phyloP scores from a whole-genome alignment of 2,113 vertebrate species.

The Butorides virescens region DNA sequence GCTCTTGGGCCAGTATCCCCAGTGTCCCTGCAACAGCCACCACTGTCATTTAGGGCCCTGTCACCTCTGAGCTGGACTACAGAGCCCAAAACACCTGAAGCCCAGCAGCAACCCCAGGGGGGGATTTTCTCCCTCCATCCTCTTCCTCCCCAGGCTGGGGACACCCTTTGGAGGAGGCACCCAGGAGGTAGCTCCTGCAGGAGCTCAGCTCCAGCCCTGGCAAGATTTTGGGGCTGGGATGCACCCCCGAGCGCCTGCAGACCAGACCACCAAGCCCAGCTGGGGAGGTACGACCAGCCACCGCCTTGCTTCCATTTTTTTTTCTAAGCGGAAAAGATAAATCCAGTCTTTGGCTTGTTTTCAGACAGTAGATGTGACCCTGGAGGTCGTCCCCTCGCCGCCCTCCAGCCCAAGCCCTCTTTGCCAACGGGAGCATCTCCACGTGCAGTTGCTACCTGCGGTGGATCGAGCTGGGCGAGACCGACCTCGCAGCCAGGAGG shows the following conservation, averaged over 20 bases:
- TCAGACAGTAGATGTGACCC: not conserved
- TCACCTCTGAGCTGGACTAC: not conserved
- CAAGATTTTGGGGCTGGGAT: not conserved
- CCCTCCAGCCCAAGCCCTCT: not conserved
- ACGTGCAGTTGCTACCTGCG: not conserved
- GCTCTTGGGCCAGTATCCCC: not conserved
- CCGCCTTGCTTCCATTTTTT: not conserved
- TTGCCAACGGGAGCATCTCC: not conserved
- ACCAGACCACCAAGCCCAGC: not conserved
- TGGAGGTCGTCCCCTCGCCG: not conserved
- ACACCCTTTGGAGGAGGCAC: not conserved
- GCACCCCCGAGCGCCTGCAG: fast-evolving
- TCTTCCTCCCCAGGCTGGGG: not conserved
- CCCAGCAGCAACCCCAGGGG: not conserved
- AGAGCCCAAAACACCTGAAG: not conserved
- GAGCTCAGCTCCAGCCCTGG: fast-evolving
- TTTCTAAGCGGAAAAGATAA: not conserved
- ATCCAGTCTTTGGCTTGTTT: not conserved
- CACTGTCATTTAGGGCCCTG: fast-evolving
- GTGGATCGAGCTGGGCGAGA: fast-evolving
- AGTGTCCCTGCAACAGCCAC: not conserved
- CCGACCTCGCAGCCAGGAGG: not conserved
- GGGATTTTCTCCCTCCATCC: not conserved
- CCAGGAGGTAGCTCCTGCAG: not conserved
- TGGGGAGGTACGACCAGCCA: not conserved